phyloP scores from a whole-genome alignment of 2,888 invertebrate species.

The Thymelicus acteon region DNA sequence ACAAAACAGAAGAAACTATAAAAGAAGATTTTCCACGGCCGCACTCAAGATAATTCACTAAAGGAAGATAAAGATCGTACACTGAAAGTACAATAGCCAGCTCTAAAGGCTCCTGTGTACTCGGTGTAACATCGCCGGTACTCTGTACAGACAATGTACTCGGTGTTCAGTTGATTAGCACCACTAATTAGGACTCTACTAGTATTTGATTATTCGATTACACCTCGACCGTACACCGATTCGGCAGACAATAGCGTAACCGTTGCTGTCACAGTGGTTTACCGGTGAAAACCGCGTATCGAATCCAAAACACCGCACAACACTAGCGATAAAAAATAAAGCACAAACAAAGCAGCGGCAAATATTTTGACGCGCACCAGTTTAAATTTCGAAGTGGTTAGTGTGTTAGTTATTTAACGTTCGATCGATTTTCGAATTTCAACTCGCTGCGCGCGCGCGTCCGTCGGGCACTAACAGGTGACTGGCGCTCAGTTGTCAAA shows the following conservation, averaged over 20 bases:
- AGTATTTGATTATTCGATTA: constrained; percentile 29
- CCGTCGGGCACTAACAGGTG: constrained; percentile 76
- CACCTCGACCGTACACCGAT: constrained; percentile 30
- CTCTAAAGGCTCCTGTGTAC: constrained; percentile 13
- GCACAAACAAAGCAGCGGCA: constrained; percentile 15
- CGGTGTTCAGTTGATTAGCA: constrained; percentile 27
- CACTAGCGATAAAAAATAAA: constrained; percentile 50
- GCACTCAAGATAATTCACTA: constrained; percentile 23
- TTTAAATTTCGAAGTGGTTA: constrained; percentile 58
- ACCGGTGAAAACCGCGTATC: constrained; percentile 63
- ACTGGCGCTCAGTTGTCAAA: constrained; percentile 61
- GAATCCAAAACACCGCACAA: constrained; percentile 55
- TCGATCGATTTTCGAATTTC: constrained; percentile 61
- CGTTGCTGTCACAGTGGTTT: constrained; percentile 65
- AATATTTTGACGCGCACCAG: constrained; percentile 43
- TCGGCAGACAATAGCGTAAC: constrained; percentile 35
- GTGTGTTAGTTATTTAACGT: constrained; percentile 57
- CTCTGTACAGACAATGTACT: constrained; percentile 20
- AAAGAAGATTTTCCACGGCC: constrained; percentile 21
- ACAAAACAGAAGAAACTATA: not conserved
- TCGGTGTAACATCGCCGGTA: too few species aligned
- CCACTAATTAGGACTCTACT: constrained; percentile 25
- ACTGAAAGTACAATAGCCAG: constrained; percentile 28
- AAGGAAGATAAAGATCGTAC: constrained; percentile 25
- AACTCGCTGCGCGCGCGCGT: constrained; percentile 64